Evolutionary conservation across 2,113 vertebrate species (phyloP).

Genomic region (Prochilodus magdalenae): DNA sequence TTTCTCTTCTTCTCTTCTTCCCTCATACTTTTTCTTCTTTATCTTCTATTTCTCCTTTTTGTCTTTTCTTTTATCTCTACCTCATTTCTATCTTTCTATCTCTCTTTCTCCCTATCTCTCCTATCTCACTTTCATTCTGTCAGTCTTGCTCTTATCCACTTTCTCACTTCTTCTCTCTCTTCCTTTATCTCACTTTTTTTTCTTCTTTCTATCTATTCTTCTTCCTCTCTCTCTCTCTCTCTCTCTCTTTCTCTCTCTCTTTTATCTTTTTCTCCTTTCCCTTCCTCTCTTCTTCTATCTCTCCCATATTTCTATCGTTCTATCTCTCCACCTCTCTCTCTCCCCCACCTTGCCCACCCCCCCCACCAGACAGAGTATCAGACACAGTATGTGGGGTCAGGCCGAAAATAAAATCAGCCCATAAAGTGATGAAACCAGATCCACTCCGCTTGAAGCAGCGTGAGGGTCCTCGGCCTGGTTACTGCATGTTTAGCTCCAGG

Average conservation of each 20-base stretch:
- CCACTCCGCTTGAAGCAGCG: neutral
- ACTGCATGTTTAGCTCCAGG: slow-evolving; percentile 31
- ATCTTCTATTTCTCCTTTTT: no score
- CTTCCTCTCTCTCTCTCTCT: neutral
- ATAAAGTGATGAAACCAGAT: slow-evolving; percentile 56
- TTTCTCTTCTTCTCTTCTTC: no score
- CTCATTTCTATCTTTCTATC: neutral
- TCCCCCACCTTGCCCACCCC: neutral
- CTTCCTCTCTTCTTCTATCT: neutral
- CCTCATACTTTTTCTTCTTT: no score
- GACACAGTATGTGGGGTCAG: slow-evolving; percentile 23
- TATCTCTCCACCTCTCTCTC: neutral
- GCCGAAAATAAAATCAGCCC: slow-evolving; percentile 54
- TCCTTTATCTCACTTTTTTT: neutral
- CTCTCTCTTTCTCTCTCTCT: no score
- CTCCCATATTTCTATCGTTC: neutral
- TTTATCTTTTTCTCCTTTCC: slow-evolving; percentile 24
- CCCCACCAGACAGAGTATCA: slow-evolving; percentile 21
- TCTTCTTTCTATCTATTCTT: no score
- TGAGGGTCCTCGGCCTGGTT: slow-evolving; percentile 30
- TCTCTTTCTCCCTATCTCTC: neutral
- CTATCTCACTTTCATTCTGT: neutral
- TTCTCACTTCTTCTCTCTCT: neutral
- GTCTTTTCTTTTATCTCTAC: no score
- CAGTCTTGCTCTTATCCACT: no score